Percentiles rank a stretch among this genome's conserved stretches.
Conservation (phyloP, 2,113 vertebrate species). For the Oreotragus oreotragus region DNA sequence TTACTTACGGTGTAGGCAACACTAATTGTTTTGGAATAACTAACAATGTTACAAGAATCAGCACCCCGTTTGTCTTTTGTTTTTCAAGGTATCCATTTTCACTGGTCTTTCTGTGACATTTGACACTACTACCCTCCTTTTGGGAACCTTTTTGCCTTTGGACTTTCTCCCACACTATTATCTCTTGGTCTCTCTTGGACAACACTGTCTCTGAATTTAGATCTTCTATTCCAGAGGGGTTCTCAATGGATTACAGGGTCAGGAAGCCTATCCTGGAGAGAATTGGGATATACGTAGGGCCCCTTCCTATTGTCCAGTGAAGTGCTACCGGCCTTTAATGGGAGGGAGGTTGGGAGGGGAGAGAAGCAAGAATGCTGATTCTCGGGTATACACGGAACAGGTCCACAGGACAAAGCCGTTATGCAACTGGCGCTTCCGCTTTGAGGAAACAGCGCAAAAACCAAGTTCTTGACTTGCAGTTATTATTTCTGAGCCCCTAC, state of each 20-base stretch:
- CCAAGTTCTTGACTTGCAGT: not conserved
- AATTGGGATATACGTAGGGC: not conserved
- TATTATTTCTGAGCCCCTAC: not conserved
- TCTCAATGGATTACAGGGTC: not conserved
- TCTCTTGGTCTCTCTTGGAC: not conserved
- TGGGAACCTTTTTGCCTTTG: not conserved
- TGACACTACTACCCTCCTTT: not conserved
- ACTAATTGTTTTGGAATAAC: not conserved
- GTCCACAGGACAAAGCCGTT: not conserved
- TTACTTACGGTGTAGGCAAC: not conserved
- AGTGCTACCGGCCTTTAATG: not conserved
- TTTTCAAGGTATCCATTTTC: not conserved
- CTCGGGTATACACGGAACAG: not conserved
- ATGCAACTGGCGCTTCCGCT: accelerated
- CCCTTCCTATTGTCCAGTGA: not conserved
- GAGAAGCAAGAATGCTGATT: not conserved
- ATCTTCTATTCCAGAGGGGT: not conserved
- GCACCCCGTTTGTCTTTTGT: not conserved
- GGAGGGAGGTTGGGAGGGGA: not conserved
- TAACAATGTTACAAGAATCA: not conserved
- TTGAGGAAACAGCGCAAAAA: not conserved
- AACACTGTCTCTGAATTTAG: not conserved
- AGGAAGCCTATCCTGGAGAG: not conserved
- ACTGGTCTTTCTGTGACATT: not conserved
- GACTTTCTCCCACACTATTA: not conserved